Base-by-base conservation (phyloP, 2,888 invertebrate species). In the Pachycephus smyrnensis region DNA sequence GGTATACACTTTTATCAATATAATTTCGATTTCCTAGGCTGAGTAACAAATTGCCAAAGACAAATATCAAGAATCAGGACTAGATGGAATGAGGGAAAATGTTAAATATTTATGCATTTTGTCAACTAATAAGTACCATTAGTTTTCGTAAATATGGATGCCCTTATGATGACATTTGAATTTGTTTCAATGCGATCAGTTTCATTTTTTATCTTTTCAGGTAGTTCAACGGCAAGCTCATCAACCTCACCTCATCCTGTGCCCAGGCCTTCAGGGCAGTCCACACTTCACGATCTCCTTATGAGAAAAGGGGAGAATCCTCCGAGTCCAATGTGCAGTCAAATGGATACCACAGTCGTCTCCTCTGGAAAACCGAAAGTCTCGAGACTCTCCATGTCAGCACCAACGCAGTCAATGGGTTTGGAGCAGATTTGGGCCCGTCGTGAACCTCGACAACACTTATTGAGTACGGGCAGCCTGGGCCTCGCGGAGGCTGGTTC, bases 361-460 rank as follows among this genome's bases (percentile, higher is more conserved):
- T 94, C 95, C 81, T 93, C 94, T 88, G 95, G 95, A 82, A 93
- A 92, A 81, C 91, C 93, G 84, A 92, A 93, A 80, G 92, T 93
- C 80, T 94, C 96, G 40, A 94, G 97, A 79, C 93, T 97, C 4
- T 97, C 97, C 4, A 96, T 97, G 75, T 97, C 97, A 75, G 97
- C 97, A 37, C 97, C 97, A 4, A 96, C 97, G 77, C 96, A 97
- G 90, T 86, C 89, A 3, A 94, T 96, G 83, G 96, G 96, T 40
- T 92, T 96, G 85, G 97, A 97, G 83, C 92, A 95, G 92, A 95
- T 97, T 82, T 97, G 97, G 97, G 96, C 96, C 89, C 94, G 97
- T 68, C 93, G 97, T 81, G 97, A 98, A 90, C 97, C 97, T 6
- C 94, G 97, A 76, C 96, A 96, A 90, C 97, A 97, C 92, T 92